phyloP scores from a whole-genome alignment of 1,140 invertebrate genomes.

The Lordiphosa mommai region DNA sequence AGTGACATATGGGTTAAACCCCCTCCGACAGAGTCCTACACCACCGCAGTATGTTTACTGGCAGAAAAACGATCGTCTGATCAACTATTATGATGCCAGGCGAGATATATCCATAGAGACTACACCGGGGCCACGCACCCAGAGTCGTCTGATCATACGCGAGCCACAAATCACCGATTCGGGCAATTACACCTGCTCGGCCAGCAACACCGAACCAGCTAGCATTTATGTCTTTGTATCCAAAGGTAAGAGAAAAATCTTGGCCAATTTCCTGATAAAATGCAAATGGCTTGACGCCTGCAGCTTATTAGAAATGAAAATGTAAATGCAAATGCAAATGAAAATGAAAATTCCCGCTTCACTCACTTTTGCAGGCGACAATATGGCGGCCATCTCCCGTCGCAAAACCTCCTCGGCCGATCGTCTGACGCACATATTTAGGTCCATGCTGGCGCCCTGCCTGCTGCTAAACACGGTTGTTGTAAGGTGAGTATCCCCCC shows the following conservation, averaged over 20 bases:
- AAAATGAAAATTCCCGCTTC: conserved; percentile 31
- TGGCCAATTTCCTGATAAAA: conserved; percentile 21
- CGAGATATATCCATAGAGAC: conserved; percentile 92
- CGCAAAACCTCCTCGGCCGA: conserved; percentile 79
- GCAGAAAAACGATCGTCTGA: conserved; percentile 95
- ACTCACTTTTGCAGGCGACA: conserved; percentile 75
- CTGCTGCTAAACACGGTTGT: conserved; percentile 73
- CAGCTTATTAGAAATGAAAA: conserved; percentile 59
- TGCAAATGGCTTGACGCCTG: conserved; percentile 54
- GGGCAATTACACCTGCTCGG: conserved; percentile 94
- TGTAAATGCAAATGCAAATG: conserved; percentile 37
- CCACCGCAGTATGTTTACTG: conserved; percentile 94
- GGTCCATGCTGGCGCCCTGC: conserved; percentile 75
- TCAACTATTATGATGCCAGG: conserved; percentile 93
- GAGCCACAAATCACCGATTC: conserved; percentile 92
- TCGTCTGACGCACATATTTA: conserved; percentile 76
- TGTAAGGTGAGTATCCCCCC: conserved; percentile 72
- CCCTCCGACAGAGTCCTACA: conserved; percentile 89
- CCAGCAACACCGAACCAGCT: conserved; percentile 92
- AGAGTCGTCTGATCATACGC: conserved; percentile 89
- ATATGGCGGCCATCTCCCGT: conserved; percentile 79
- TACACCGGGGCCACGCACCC: conserved; percentile 89
- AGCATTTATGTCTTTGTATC: conserved; percentile 94
- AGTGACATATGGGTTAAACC: no score
- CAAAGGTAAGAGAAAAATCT: conserved; percentile 86